These are phyloP conservation scores for Cactoblastis cactorum DNA, from an alignment of 2,888 invertebrate genomes.

Conservation along the genomic window DNA sequence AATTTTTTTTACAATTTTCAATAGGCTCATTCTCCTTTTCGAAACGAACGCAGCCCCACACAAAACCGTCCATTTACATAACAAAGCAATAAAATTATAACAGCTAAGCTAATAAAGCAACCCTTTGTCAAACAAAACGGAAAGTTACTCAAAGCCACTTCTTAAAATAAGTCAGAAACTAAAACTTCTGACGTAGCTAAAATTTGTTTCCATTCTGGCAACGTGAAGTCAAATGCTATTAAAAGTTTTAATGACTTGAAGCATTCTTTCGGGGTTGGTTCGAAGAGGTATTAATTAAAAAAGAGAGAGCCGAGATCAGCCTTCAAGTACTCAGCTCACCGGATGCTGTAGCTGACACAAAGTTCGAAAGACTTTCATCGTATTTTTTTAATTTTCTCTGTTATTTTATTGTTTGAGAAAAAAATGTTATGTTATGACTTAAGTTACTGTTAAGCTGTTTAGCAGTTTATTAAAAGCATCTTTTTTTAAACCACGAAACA, in stretches of 20 bases:
- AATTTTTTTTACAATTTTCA: too few species aligned
- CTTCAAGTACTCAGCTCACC: conserved; percentile 39
- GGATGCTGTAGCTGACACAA: conserved; percentile 35
- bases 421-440: too few species aligned
- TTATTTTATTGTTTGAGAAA: background rate
- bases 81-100: background rate
- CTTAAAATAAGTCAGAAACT: conserved; percentile 36
- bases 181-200: conserved; percentile 57
- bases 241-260: conserved; percentile 77
- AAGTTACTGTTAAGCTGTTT: too few species aligned
- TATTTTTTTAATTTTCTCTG: background rate
- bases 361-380: conserved; percentile 7
- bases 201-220: conserved; percentile 62
- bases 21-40: too few species aligned
- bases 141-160: background rate
- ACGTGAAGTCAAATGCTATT: conserved; percentile 72
- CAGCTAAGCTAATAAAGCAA: background rate
- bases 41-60: too few species aligned
- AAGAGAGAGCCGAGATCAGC: conserved; percentile 67
- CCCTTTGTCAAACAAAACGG: background rate
- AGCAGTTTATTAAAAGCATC: too few species aligned
- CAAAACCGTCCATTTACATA: background rate
- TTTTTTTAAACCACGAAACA: too few species aligned
- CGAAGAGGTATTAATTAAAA: conserved; percentile 78
- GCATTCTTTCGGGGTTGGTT: conserved; percentile 73